Base-by-base conservation (phyloP, 2,888 invertebrate species). In the Oxytorus armatus region DNA sequence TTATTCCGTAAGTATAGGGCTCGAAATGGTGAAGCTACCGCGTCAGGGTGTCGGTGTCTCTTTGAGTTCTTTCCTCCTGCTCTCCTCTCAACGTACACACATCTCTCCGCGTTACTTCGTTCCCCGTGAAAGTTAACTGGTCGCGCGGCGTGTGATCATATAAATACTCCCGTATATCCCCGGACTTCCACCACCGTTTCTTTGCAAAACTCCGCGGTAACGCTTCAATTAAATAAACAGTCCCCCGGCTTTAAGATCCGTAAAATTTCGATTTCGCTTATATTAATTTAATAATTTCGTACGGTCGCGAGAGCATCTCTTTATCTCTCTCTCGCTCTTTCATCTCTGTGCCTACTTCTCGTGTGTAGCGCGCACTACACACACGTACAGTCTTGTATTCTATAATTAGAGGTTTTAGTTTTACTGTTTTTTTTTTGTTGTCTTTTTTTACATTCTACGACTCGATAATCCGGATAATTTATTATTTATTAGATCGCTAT, bases 191-290 rank as follows among this genome's bases (percentile, higher is more conserved):
- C n/a, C n/a, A n/a, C 29, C 29, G 11, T 29, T 16, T 63, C 49
- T 49, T 10, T 3, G 57, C 47, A 33, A 44, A 55, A 18, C 51
- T 75, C 47, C 69, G 53, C 65, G 80, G 79, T 77, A 77, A 79
- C 84, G 80, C 77, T 85, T 85, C 88, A 86, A 88, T 88, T 87
- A 87, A 87, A 88, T 84, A 86, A 87, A 87, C 83, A 84, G 81
- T 84, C 79, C 68, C 59, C 68, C 59, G 49, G 36, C 59, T n/a
- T n/a, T 61, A 66, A 65, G 72, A 85, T 84, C 78, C 85, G 84
- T 84, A 77, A 84, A 85, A 85, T 85, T 85, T 83, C 76, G 81
- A 86, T 86, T 87, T 83, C 83, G 82, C 85, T 80, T 86, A 82
- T 80, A 80, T 80, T 76, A 72, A 80, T 80, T 83, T 81, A 82